phyloP scores from a whole-genome alignment of 2,797 vertebrate species.

The Myoxocephalus aenaeus region DNA sequence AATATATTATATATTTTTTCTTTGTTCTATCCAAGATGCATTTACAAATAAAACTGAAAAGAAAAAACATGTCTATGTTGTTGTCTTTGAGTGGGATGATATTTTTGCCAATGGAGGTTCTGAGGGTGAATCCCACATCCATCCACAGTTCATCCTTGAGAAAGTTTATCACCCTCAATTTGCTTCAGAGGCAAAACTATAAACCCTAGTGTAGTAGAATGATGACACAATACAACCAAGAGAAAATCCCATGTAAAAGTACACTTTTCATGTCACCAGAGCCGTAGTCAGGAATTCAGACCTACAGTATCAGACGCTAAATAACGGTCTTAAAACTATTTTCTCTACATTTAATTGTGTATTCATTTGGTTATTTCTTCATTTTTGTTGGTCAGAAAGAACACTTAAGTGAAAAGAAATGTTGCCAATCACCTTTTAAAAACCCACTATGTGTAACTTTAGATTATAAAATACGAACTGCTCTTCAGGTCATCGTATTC shows the following conservation, averaged over 20 bases:
- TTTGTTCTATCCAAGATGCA: slow-evolving; percentile 93
- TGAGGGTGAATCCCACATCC: not conserved
- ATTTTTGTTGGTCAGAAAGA: not conserved
- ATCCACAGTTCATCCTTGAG: not conserved
- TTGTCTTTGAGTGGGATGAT: not conserved
- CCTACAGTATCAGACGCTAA: too few species aligned
- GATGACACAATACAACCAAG: too few species aligned
- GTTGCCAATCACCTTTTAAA: not conserved
- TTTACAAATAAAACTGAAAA: slow-evolving; percentile 96
- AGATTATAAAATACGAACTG: not conserved
- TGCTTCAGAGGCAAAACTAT: too few species aligned
- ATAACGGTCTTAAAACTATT: too few species aligned
- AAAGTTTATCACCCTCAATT: too few species aligned
- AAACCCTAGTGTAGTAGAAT: too few species aligned
- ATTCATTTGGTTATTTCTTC: too few species aligned
- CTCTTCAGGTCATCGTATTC: not conserved
- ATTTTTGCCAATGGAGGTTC: not conserved
- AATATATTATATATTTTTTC: slow-evolving; percentile 85
- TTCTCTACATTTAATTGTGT: too few species aligned
- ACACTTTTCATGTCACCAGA: too few species aligned
- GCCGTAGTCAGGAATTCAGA: too few species aligned
- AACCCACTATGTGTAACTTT: not conserved
- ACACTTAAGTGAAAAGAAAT: not conserved
- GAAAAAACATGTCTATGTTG: slow-evolving; percentile 52
- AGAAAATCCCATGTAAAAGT: too few species aligned